phyloP scores from a whole-genome alignment of 2,888 invertebrate genomes.

The Elegia similella region DNA sequence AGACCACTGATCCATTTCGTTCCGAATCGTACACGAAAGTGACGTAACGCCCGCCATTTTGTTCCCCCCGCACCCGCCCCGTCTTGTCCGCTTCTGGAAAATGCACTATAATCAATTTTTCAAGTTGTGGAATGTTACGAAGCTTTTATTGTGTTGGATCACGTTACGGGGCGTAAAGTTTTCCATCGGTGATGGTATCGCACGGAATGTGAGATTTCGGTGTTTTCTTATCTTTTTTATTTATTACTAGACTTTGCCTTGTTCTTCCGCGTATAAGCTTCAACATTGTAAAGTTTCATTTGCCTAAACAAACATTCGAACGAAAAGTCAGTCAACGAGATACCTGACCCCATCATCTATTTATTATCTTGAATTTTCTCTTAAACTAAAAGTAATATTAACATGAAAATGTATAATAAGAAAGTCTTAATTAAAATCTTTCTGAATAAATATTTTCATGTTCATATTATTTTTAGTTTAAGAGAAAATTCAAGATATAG shows the following conservation, averaged over 20 bases:
- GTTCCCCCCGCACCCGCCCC: conserved; percentile 46
- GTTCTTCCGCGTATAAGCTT: no score
- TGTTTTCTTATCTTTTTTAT: background rate
- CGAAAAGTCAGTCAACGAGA: no score
- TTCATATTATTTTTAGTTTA: no score
- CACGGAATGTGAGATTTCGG: background rate
- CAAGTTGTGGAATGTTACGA: conserved; percentile 51
- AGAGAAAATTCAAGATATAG: no score
- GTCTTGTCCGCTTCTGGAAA: conserved; percentile 53
- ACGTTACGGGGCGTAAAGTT: conserved; percentile 18
- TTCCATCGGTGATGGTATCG: conserved; percentile 1
- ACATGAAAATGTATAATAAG: no score
- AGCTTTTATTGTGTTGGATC: conserved; percentile 41
- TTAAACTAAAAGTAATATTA: no score
- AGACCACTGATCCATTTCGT: conserved; percentile 77
- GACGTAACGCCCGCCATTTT: conserved; percentile 76
- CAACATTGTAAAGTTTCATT: no score
- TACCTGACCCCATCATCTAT: no score
- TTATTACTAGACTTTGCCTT: background rate
- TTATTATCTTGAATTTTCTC: no score
- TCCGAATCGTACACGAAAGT: conserved; percentile 69
- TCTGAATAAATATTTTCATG: no score
- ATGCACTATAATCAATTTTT: conserved; percentile 75
- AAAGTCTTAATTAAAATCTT: no score
- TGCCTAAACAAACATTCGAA: no score